These are phyloP conservation scores for Agelastica alni DNA, from an alignment of 2,888 invertebrate species.

Conservation along the genomic window DNA sequence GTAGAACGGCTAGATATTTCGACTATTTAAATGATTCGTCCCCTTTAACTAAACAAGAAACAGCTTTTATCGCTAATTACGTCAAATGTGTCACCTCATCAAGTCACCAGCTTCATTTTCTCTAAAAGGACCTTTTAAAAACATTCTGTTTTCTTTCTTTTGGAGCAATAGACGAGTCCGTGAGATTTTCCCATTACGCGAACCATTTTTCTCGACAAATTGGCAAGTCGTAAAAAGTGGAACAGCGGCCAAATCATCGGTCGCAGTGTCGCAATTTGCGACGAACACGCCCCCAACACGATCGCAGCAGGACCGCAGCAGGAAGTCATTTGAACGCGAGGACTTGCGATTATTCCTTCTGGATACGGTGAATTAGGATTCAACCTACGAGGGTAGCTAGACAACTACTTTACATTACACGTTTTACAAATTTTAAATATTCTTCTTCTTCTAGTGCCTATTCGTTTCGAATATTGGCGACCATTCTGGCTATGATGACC, in stretches of 20 bases:
- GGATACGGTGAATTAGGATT: slow-evolving; percentile 2
- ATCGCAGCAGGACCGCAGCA: slow-evolving; percentile 27
- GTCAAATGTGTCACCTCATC: no score
- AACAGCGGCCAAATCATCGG: slow-evolving; percentile 49
- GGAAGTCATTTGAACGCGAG: slow-evolving; percentile 14
- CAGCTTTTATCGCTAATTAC: no score
- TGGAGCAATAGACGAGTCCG: slow-evolving; percentile 24
- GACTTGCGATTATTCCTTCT: slow-evolving; percentile 14
- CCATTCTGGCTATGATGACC: no score
- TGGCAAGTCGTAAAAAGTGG: slow-evolving; percentile 56
- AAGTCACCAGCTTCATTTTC: no score
- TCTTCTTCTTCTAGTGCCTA: no score
- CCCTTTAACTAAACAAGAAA: no score
- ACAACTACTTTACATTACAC: no score
- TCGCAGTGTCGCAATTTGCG: slow-evolving; percentile 55
- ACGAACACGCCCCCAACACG: slow-evolving; percentile 49
- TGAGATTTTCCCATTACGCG: slow-evolving; percentile 43
- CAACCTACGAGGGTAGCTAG: no score
- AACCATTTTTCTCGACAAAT: slow-evolving; percentile 53
- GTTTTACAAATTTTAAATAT: no score
- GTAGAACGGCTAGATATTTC: not conserved
- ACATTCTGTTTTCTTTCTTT: not conserved
- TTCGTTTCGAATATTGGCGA: no score
- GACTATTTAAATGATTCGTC: no score
- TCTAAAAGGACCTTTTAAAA: not conserved